A percentile compares a stretch with the other conserved stretches of the same genome.
These are phyloP conservation scores for Chloropsis hardwickii DNA, from an alignment of 2,113 vertebrate genomes.

Conservation along the genomic window DNA sequence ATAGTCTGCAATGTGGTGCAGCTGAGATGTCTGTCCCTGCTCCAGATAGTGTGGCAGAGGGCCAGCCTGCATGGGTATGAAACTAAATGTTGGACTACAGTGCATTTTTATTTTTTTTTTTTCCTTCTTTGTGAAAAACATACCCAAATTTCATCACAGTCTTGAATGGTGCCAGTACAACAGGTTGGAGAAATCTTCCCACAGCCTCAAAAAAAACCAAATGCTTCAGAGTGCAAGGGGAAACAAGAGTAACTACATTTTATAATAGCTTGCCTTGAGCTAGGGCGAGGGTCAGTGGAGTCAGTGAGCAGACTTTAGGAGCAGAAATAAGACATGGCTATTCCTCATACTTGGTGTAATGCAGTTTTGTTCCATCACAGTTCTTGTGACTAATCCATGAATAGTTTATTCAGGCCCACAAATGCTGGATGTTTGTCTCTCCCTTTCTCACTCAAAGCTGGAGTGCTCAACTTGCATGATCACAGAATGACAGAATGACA, in stretches of 20 bases:
- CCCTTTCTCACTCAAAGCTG: neutral
- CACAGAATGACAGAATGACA: neutral
- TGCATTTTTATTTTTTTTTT: neutral
- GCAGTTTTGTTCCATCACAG: neutral
- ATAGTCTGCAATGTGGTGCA: neutral
- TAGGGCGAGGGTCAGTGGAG: neutral
- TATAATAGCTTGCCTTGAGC: neutral
- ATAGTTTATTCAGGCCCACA: neutral
- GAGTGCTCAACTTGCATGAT: neutral
- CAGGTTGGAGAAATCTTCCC: neutral
- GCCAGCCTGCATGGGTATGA: rapidly evolving
- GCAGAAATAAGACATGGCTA: neutral
- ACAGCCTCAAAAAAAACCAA: neutral
- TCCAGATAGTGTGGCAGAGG: neutral
- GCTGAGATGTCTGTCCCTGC: neutral
- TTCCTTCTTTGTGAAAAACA: neutral
- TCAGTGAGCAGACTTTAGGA: neutral
- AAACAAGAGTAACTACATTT: neutral
- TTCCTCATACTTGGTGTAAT: neutral
- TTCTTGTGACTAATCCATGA: neutral
- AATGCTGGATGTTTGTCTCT: neutral
- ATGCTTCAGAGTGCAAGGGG: neutral
- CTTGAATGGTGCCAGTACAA: neutral
- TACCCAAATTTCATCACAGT: neutral
- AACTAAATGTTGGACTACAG: neutral